Conservation (phyloP, 2,888 invertebrate genomes). For the Ganaspis brasiliensis region DNA sequence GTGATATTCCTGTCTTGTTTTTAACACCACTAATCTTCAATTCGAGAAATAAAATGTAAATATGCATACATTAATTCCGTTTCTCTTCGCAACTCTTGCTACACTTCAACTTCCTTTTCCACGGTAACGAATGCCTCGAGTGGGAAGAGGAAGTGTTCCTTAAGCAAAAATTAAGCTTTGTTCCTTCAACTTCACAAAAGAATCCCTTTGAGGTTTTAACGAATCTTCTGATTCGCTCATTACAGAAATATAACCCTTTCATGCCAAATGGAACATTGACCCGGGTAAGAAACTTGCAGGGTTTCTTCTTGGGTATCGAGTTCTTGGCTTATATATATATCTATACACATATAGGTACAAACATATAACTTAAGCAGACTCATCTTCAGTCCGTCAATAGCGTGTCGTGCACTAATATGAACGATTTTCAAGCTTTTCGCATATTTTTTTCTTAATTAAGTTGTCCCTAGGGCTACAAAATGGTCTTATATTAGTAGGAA, state of each 20-base stretch:
- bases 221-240: slow-evolving; percentile 26
- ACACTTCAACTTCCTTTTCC: background rate
- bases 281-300: slow-evolving; percentile 15
- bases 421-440: slow-evolving; percentile 22
- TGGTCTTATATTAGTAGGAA: background rate
- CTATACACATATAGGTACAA: background rate
- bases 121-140: background rate
- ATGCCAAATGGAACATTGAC: slow-evolving; percentile 16
- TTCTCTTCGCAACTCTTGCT: too few relatives aligned
- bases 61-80: too few relatives aligned
- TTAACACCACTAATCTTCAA: too few relatives aligned
- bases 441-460: slow-evolving; percentile 6
- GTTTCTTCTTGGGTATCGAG: background rate
- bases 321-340: background rate
- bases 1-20: too few relatives aligned
- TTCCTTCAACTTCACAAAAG: slow-evolving; percentile 11
- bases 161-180: slow-evolving; percentile 22
- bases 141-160: background rate
- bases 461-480: slow-evolving; percentile 10
- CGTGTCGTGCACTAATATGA: slow-evolving; percentile 54
- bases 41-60: too few relatives aligned
- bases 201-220: slow-evolving; percentile 21
- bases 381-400: too few relatives aligned
- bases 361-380: slow-evolving; percentile 8
- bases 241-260: background rate